Evolutionary conservation across 53 echinoderm and acorn worm genomes (phyloP), one percentile per base, ranked within the genome.

Genomic region (Astropecten irregularis): DNA sequence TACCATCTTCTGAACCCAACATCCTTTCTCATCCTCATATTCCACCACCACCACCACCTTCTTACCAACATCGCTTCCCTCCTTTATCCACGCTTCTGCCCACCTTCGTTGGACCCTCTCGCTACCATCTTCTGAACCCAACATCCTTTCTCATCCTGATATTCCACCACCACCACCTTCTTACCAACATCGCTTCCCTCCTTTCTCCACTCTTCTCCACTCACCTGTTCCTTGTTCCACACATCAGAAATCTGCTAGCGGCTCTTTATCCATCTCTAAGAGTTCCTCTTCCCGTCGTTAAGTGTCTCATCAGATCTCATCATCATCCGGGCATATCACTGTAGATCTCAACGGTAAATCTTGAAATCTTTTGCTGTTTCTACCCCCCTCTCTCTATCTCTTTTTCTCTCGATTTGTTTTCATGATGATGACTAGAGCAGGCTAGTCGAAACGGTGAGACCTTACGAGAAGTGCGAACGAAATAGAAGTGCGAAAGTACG

Each of bases 321-420:
- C 42, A 42, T 36, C 42, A 10, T 28, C 79, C 61, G 10, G 25
- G 79, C 79, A 30, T 33, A 61, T 62, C 79, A 79, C 38, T 62
- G 61, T 79, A 79, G 79, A 60, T 79, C 79, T 79, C 62, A 62
- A 42, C 61, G 79, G 79, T 79, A 79, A 79, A 44, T 18, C 35
- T 40, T 19, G 15, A 32, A 32, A n/a, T n/a, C n/a, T n/a, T n/a
- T n/a, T n/a, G n/a, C n/a, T n/a, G n/a, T n/a, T n/a, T n/a, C n/a
- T n/a, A n/a, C n/a, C n/a, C n/a, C n/a, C n/a, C n/a, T n/a, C n/a
- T n/a, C n/a, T n/a, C n/a, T n/a, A n/a, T n/a, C n/a, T n/a, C n/a
- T n/a, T n/a, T n/a, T n/a, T n/a, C n/a, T n/a, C n/a, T n/a, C n/a
- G n/a, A n/a, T n/a, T n/a, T n/a, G n/a, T n/a, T n/a, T n/a, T n/a